Base-by-base conservation (phyloP, 2,888 invertebrate genomes). In the Amphimallon solstitiale region DNA sequence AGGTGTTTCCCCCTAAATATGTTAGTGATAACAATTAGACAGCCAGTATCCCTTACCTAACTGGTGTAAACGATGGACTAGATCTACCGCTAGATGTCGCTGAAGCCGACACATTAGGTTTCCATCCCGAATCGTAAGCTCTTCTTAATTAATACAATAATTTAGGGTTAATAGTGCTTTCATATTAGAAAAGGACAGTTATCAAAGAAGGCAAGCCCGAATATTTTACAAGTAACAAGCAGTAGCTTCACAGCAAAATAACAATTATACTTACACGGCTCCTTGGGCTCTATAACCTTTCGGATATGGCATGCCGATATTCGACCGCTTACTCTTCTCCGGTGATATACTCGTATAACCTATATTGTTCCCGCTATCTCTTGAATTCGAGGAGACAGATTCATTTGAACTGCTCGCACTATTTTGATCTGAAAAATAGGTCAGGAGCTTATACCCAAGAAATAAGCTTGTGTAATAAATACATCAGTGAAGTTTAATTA, bases 331-430 rank as follows among this genome's bases (percentile, higher is more conserved):
- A 71, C 84, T 85, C 78, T 89, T 89, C 74, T 86, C 85, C 52
- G 86, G 86, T 66, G 80, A 76, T 67, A 70, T 75, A 73, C 74
- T 72, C 63, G 78, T 73, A 45, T 77, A 78, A 14, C 76, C 77
- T 49, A 78, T 21, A 35, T 68, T 71, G 34, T 54, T 66, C 43
- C 74, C 76, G 79, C 86, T 73, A 76, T 88, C 84, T 78, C 88
- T 84, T 29, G 89, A 89, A 74, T 85, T 84, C 65, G 91, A 91
- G 70, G 91, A 91, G 51, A 94, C 90, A 0, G 94, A 94, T 84
- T 95, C 94, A 74, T 90, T 92, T 15, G 94, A 93, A 84, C 94
- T 94, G 82, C 93, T 92, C 14, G 91, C 91, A 71, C 81, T 81
- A 68, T 83, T 82, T 23, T 80, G 75, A 46, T 80, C 81, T 78